Evolutionary conservation across 2,888 invertebrate genomes (phyloP).

Genomic region (Pterostichus madidus): DNA sequence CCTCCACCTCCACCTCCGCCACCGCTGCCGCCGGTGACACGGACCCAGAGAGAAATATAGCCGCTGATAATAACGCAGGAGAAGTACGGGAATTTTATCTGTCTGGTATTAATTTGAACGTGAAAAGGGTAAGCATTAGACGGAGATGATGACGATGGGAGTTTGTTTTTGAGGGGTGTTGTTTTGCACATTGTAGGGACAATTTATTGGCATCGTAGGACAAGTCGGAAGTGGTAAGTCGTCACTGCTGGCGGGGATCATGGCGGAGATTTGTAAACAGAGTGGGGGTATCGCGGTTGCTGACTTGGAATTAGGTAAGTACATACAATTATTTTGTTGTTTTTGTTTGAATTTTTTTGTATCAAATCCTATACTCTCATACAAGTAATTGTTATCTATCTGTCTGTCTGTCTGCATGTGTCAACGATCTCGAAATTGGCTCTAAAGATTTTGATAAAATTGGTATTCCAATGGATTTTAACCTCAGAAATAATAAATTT

Average conservation of each 20-base stretch:
- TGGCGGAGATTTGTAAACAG: slow-evolving; percentile 89
- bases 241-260: slow-evolving; percentile 89
- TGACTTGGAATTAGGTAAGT: slow-evolving; percentile 82
- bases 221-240: slow-evolving; percentile 96
- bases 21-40: slow-evolving; percentile 68
- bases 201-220: slow-evolving; percentile 92
- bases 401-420: too few species aligned
- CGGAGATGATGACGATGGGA: not conserved
- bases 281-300: slow-evolving; percentile 85
- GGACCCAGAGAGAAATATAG: slow-evolving; percentile 66
- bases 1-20: slow-evolving; percentile 68
- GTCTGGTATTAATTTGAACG: slow-evolving; percentile 75
- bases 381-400: too few species aligned
- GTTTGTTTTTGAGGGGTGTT: slow-evolving; percentile 15
- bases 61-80: slow-evolving; percentile 58
- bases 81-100: slow-evolving; percentile 73
- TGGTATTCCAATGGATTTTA: too few species aligned
- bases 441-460: too few species aligned
- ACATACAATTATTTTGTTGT: not conserved
- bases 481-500: too few species aligned
- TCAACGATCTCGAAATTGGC: too few species aligned
- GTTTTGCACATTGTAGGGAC: slow-evolving; percentile 79
- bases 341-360: too few species aligned
- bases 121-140: slow-evolving; percentile 75
- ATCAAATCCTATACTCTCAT: too few species aligned